Base-by-base conservation (phyloP, 2,888 invertebrate genomes). In the Himalopsyche tibetana region DNA sequence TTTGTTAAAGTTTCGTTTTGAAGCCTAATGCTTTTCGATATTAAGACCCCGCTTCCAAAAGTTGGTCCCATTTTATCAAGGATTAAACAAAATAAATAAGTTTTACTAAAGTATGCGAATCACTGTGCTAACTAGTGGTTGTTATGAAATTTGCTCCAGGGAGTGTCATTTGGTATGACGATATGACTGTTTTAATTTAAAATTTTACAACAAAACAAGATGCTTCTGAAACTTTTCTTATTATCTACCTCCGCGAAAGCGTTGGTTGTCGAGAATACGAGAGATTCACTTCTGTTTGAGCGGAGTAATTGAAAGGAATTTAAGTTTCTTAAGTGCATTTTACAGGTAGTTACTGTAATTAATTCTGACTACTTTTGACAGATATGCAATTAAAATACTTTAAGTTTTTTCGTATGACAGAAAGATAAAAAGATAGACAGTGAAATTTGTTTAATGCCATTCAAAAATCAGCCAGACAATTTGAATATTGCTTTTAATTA, bases 191-290 rank as follows among this genome's bases (percentile, higher is more conserved):
- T 63, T 63, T 63, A 63, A 63, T 63, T 63, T 63, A 63, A 63
- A 63, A 63, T 63, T 63, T 63, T 12, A 63, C 63, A 63, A 63
- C 63, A 63, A 19, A 63, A 63, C 63, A 63, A 63, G 63, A 63
- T 28, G 19, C 28, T 63, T 63, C 63, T 63, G 28, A 63, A 63
- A 63, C 63, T 63, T 63, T 63, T 63, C 63, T 19, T 63, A 63
- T 63, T 63, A 63, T 5, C 63, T 63, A 19, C 19, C 63, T 19
- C 9, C 11, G 15, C 63, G 2, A 63, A 19, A 63, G 63, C 63
- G 11, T 63, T 63, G 8, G 63, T 19, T 19, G 63, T 63, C 19
- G 63, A 19, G 15, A 63, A 63, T 63, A 8, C 63, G 63, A 63
- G 63, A n/a, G 63, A 19, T 63, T 19, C 11, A 63, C 9, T 63